phyloP scores from a whole-genome alignment of 2,797 vertebrate species.

The Caiman crocodilus region DNA sequence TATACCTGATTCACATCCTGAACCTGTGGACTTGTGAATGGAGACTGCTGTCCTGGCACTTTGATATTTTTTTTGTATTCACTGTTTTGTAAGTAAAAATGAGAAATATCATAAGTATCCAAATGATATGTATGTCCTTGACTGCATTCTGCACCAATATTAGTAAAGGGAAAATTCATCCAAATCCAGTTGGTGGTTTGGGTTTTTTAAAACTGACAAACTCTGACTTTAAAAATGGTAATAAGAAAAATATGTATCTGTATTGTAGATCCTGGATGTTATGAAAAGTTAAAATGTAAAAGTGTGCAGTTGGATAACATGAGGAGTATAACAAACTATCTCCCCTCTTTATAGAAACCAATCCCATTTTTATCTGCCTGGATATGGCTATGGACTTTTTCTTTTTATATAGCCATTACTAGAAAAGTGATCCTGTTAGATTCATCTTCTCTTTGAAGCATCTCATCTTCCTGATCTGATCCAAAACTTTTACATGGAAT shows the following conservation, averaged over 20 bases:
- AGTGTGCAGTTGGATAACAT: neutral
- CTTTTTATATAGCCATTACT: neutral
- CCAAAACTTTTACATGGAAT: neutral
- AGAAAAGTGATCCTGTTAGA: neutral
- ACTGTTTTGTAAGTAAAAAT: neutral
- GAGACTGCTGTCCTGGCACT: neutral
- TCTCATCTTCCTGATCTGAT: neutral
- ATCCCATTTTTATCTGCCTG: neutral
- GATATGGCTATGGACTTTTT: neutral
- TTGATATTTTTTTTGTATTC: neutral
- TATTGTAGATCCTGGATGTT: neutral
- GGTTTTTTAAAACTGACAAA: constrained; percentile 5
- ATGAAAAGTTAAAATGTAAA: constrained; percentile 29
- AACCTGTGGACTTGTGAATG: neutral
- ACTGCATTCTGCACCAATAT: neutral
- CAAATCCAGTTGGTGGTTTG: neutral
- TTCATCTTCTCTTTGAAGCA: neutral
- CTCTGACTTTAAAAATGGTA: constrained; percentile 14
- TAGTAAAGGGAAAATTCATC: neutral
- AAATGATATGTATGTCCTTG: neutral
- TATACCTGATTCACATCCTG: neutral
- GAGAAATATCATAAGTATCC: neutral
- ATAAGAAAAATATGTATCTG: neutral
- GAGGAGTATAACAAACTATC: neutral
- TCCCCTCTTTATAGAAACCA: neutral